A percentile compares a stretch with the other conserved stretches of the same genome.
Evolutionary conservation across 2,113 vertebrate genomes (phyloP).

Genomic region (Alectura lathami): DNA sequence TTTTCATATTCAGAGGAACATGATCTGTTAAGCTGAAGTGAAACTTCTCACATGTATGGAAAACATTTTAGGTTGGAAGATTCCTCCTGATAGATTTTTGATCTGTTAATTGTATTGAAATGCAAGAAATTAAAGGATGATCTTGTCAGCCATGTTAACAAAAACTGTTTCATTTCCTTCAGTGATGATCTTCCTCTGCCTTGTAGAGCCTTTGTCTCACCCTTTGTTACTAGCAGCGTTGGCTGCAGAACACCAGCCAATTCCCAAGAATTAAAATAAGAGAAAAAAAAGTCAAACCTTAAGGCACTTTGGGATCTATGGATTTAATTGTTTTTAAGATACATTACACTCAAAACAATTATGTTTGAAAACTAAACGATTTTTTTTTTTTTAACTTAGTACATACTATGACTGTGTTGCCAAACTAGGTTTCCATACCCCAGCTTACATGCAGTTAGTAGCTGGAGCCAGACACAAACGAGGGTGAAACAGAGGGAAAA

Average conservation of each 20-base stretch:
- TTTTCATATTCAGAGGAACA: not conserved
- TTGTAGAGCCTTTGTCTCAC: not conserved
- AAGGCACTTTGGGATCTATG: not conserved
- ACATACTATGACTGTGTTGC: not conserved
- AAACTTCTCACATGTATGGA: not conserved
- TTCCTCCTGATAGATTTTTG: not conserved
- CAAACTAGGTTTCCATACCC: accelerated
- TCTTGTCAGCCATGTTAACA: not conserved
- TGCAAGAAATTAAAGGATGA: not conserved
- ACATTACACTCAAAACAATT: not conserved
- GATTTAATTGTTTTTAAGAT: not conserved
- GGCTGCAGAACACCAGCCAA: not conserved
- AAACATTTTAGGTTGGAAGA: not conserved
- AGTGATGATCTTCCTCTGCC: not conserved
- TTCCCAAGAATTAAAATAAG: not conserved
- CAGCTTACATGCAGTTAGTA: not conserved
- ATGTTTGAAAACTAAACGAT: not conserved
- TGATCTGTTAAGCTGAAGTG: not conserved
- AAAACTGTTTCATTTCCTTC: not conserved
- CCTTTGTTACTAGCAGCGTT: accelerated
- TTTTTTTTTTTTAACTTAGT: not conserved
- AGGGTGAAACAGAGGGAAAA: not conserved
- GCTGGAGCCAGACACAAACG: not conserved
- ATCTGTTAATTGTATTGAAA: not conserved
- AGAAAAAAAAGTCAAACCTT: not conserved